Conservation (phyloP, 92 coral and sea anemone genomes). For the Blastomussa wellsi region DNA sequence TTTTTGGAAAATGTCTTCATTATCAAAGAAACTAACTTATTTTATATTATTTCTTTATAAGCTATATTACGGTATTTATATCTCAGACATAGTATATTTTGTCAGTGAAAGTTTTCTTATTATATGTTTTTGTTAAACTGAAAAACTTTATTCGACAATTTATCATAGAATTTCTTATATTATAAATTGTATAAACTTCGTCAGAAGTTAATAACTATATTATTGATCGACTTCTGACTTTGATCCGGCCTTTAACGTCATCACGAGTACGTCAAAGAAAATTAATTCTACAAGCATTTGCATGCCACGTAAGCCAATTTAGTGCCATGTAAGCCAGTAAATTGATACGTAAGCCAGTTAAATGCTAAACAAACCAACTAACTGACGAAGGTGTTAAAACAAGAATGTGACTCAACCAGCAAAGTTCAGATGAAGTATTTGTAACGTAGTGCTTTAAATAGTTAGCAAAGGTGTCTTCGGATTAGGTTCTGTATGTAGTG, state of each 20-base stretch:
- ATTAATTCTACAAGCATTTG: too few species aligned
- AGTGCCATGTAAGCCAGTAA: background rate
- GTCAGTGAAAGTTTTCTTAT: background rate
- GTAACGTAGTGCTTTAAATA: background rate
- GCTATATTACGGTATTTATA: slow-evolving; percentile 30
- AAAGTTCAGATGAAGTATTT: background rate
- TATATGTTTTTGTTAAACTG: background rate
- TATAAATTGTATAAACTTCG: background rate
- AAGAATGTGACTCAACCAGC: background rate
- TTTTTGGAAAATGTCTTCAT: background rate
- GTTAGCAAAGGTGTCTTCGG: background rate
- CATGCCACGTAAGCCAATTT: background rate
- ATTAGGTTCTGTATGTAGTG: background rate
- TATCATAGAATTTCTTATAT: background rate
- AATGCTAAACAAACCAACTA: background rate
- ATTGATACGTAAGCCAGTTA: background rate
- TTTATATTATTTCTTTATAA: slow-evolving; percentile 10
- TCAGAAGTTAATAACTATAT: background rate
- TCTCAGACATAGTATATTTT: slow-evolving; percentile 32
- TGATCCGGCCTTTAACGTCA: background rate
- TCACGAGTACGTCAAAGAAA: background rate
- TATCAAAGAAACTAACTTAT: slow-evolving; percentile 36
- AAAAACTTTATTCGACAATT: background rate
- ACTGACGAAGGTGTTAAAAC: too few species aligned
- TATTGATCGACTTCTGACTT: slow-evolving; percentile 1